Percentiles rank a stretch among this genome's conserved stretches.
These are phyloP conservation scores for Scolopax bukidnonensis DNA, from an alignment of 2,797 vertebrate genomes.

Conservation along the genomic window DNA sequence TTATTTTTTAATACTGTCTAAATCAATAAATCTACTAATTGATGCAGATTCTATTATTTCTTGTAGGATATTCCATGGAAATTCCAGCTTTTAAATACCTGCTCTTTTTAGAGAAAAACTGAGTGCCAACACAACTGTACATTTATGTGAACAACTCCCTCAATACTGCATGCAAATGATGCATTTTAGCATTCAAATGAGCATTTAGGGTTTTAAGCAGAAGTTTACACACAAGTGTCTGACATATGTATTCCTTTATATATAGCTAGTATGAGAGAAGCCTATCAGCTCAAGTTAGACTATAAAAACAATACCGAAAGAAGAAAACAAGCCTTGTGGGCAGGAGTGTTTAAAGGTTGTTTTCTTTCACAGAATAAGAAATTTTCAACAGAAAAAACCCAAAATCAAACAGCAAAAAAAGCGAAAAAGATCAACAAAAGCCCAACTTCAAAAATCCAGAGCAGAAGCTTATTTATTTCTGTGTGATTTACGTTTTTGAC, in stretches of 20 bases:
- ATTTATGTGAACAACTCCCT: background rate
- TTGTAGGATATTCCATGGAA: background rate
- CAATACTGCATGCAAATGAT: slow-evolving; percentile 21
- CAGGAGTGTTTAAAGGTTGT: background rate
- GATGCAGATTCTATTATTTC: background rate
- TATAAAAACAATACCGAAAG: background rate
- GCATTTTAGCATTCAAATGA: slow-evolving; percentile 28
- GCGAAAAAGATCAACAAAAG: background rate
- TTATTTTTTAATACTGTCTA: background rate
- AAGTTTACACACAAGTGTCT: slow-evolving; percentile 45
- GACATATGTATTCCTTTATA: slow-evolving; percentile 9
- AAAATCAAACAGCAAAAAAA: background rate
- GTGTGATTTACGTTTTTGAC: slow-evolving; percentile 11
- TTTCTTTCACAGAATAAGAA: background rate
- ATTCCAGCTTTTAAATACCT: slow-evolving; percentile 16
- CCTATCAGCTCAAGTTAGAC: background rate
- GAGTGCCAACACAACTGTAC: background rate
- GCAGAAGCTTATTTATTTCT: slow-evolving; percentile 19
- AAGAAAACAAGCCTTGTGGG: background rate
- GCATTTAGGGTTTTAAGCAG: slow-evolving; percentile 50
- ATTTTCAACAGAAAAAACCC: background rate
- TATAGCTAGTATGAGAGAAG: background rate
- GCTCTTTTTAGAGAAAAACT: background rate
- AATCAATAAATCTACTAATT: background rate
- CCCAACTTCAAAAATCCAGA: background rate